Evolutionary conservation across 2,888 invertebrate genomes (phyloP).

Genomic region (Zeuzera pyrina): DNA sequence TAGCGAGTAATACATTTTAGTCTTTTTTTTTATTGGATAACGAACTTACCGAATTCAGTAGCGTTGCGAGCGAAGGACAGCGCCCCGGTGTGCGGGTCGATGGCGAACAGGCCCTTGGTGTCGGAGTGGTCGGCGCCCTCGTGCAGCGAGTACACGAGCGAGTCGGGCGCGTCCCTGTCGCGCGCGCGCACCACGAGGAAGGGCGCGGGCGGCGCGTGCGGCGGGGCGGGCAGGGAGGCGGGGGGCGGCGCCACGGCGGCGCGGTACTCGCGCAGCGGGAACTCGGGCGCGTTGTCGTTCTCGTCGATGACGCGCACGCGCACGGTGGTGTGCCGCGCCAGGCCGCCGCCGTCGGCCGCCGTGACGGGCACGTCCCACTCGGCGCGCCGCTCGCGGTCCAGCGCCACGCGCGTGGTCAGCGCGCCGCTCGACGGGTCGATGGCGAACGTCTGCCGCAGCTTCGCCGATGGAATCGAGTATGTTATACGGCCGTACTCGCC

Average conservation of each 20-base stretch:
- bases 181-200: conserved; percentile 68
- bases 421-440: conserved; percentile 82
- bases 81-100: conserved; percentile 83
- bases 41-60: conserved; percentile 51
- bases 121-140: conserved; percentile 69
- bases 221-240: conserved; percentile 40
- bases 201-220: conserved; percentile 43
- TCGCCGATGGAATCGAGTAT: conserved; percentile 85
- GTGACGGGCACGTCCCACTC: conserved; percentile 78
- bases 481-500: conserved; percentile 82
- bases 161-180: conserved; percentile 85
- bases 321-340: conserved; percentile 81
- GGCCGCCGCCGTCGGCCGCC: conserved; percentile 88
- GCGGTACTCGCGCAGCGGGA: conserved; percentile 84
- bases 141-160: conserved; percentile 84
- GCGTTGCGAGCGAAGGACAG: conserved; percentile 78
- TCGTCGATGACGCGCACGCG: conserved; percentile 86
- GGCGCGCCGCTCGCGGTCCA: conserved; percentile 81
- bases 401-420: conserved; percentile 76
- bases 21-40: not conserved
- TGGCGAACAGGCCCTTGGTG: conserved; percentile 79
- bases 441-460: conserved; percentile 80
- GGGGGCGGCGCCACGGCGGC: conserved; percentile 74
- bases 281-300: conserved; percentile 88
- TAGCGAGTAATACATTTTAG: too few relatives aligned